Percentiles rank a stretch among this genome's conserved stretches.
Evolutionary conservation across 2,797 vertebrate species (phyloP).

Genomic region (Pipistrellus kuhlii): DNA sequence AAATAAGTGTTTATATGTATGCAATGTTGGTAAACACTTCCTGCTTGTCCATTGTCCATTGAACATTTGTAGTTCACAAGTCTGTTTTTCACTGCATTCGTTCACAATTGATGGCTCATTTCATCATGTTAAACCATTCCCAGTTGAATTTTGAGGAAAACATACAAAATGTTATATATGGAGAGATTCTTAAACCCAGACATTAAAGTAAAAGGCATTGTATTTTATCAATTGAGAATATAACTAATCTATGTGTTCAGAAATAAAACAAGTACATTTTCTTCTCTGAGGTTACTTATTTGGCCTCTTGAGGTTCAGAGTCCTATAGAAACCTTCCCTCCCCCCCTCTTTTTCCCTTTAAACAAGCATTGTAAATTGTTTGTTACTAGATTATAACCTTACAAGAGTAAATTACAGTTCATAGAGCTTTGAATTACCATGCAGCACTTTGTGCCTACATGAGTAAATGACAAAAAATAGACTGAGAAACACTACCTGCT

Average conservation of each 20-base stretch:
- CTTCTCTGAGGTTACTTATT: constrained; percentile 49
- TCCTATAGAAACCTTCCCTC: background rate
- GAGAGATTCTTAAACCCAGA: constrained; percentile 50
- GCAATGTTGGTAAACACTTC: background rate
- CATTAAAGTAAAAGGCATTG: constrained; percentile 13
- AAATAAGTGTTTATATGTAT: background rate
- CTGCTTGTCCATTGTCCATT: background rate
- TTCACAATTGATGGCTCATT: background rate
- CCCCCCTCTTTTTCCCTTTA: constrained; percentile 37
- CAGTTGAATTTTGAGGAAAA: constrained; percentile 37
- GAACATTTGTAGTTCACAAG: background rate
- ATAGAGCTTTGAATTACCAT: constrained; percentile 61
- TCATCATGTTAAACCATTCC: background rate
- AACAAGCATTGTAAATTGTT: constrained; percentile 35
- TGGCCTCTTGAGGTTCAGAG: constrained; percentile 42
- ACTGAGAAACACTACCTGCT: constrained; percentile 32
- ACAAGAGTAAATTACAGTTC: constrained; percentile 57
- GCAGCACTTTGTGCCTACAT: constrained; percentile 34
- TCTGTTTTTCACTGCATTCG: background rate
- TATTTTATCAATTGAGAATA: constrained; percentile 49
- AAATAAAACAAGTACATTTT: constrained; percentile 56
- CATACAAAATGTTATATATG: background rate
- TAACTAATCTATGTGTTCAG: constrained; percentile 56
- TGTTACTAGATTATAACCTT: constrained; percentile 58
- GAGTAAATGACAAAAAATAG: constrained; percentile 63